Base-by-base conservation (phyloP, 92 coral and sea anemone genomes). In the Epizoanthus illoricatus region DNA sequence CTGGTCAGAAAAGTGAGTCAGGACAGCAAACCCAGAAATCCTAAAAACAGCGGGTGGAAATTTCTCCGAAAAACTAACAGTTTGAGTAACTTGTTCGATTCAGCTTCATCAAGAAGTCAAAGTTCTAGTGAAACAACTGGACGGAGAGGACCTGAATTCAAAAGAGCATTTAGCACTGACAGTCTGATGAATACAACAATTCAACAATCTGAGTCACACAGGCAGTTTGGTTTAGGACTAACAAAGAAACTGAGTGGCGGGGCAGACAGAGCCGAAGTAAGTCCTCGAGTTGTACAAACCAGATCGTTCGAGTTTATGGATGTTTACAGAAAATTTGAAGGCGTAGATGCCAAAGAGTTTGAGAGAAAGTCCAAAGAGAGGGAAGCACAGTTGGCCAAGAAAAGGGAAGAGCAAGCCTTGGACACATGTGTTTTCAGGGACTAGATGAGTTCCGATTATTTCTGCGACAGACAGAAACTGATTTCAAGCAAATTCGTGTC, bases 401-500 rank as follows among this genome's bases (percentile, higher is more conserved):
- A 49, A 62, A 76, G 45, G 20, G 70, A 76, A 49, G 70, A 76
- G 1, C 69, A 76, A 76, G 81, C 81, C 1, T n/a, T 76, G 7
- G 71, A 61, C 16, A 61, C 16, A 61, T 21, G 45, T 76, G 70
- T 43, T 76, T 76, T 20, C 70, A 61, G 52, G 81, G 81, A 18
- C 71, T 76, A 11, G 81, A 76, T 61, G 70, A 76, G 58, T 16
- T 76, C 81, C 61, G 81, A 39, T n/a, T 76, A 36, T 76, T 62
- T 62, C 24, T 76, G 13, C 65, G 23, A 76, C 81, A 61, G 41
- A 76, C 81, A 2, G 39, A 76, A 5, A 76, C 20, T 20, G 81
- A 76, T 62, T 76, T 76, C 70, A 76, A 76, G 20, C 81, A 76
- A 59, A 76, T 76, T 19, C 58, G 81, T 20, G 81, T 76, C 12